Evolutionary conservation across 2,888 invertebrate species (phyloP), one percentile per base, ranked within the genome.

Genomic region (Aplocera efformata): DNA sequence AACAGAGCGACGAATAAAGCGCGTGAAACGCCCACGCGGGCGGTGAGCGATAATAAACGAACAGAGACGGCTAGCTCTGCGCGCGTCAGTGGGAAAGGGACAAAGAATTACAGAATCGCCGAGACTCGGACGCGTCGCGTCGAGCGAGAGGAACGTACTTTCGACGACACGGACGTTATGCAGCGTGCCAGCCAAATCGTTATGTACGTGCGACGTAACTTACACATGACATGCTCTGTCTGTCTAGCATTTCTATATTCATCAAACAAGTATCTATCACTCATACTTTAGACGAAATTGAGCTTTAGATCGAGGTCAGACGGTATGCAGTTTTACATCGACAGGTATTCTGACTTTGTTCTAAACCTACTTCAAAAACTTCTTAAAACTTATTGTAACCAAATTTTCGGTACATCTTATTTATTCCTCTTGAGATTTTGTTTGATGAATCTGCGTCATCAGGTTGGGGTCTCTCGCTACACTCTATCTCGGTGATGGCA

Each of bases 131-230:
- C 85, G 60, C 82, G 85, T 44, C 68, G 89, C 29, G 69, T 76
- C 52, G 81, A 89, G 56, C 83, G 91, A 60, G 91, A 84, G 83
- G 91, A 79, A 81, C 89, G 79, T 89, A 88, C 74, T 44, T 91
- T 93, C 72, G 93, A 93, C 79, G 94, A 94, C 83, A 92, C 93
- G 63, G 92, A 93, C 79, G 94, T 94, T 67, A 92, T 94, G 91
- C 94, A 94, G 88, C 92, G 93, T 79, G 94, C 94, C 79, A 94
- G 93, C 90, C 94, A 94, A 85, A 95, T 95, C 81, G 94, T 95
- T 81, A 94, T 94, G 95, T 95, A 94, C 90, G 94, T 80, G 67
- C 63, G 57, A 54, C 54, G 49, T 52, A 44, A 53, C 48, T 7
- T 22, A 44, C 50, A 50, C 47, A 44, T 42, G 39, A 51, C 60